These are phyloP conservation scores for Mormyrops attenuatus DNA, from an alignment of 2,797 vertebrate species.

Conservation along the genomic window DNA sequence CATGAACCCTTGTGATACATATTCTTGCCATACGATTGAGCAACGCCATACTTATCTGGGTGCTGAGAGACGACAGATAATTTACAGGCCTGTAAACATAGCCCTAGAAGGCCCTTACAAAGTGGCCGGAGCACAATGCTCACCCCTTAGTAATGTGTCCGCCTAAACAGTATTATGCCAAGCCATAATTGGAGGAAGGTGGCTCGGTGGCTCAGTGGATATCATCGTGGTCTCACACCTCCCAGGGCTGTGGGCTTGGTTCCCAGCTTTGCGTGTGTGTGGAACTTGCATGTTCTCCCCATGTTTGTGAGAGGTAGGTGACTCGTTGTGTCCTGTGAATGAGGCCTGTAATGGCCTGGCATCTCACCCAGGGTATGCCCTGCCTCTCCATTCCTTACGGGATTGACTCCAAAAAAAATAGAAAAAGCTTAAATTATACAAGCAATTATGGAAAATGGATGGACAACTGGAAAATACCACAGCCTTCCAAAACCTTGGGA, in stretches of 20 bases:
- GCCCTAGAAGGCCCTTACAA: not conserved
- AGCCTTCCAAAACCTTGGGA: not conserved
- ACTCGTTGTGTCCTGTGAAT: not conserved
- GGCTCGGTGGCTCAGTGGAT: not conserved
- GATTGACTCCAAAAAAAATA: not conserved
- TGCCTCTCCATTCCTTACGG: not conserved
- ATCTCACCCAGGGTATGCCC: not conserved
- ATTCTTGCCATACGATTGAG: not conserved
- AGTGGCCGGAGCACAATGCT: not conserved
- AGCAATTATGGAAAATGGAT: not conserved
- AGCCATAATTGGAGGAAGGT: not conserved
- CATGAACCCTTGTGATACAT: not conserved
- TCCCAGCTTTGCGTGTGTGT: conserved; percentile 1
- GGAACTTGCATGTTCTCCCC: not conserved
- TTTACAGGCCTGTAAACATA: not conserved
- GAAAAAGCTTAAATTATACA: not conserved
- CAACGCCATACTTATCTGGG: not conserved
- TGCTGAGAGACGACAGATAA: not conserved
- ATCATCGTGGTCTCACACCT: not conserved
- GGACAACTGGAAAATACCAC: not conserved
- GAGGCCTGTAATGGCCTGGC: not conserved
- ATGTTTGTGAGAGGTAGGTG: conserved; percentile 1
- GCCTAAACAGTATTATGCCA: not conserved
- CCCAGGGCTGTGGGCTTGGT: not conserved
- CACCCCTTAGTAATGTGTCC: not conserved